phyloP scores from a whole-genome alignment of 2,113 vertebrate species.

The Climacteris rufus region DNA sequence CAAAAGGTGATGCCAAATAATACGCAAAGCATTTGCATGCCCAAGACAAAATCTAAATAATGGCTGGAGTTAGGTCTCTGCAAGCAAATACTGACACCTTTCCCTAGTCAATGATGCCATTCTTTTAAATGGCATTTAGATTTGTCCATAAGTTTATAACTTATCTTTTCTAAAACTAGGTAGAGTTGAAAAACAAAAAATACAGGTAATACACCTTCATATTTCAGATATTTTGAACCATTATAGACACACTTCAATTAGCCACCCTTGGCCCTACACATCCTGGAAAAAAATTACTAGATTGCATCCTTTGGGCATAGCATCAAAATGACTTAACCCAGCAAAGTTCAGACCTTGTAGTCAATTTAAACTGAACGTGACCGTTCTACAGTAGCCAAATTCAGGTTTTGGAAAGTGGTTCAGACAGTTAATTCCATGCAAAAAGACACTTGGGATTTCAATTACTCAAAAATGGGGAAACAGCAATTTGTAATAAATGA shows the following conservation, averaged over 20 bases:
- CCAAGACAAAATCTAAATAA: not conserved
- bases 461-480: not conserved
- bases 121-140: not conserved
- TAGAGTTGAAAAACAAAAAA: not conserved
- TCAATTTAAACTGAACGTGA: not conserved
- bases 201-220: not conserved
- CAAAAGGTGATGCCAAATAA: not conserved
- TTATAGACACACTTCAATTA: not conserved
- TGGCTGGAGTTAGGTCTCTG: not conserved
- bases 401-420: not conserved
- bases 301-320: not conserved
- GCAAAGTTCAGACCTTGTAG: not conserved
- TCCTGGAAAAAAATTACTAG: not conserved
- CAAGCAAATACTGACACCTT: not conserved
- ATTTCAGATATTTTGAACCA: not conserved
- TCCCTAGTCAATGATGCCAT: not conserved
- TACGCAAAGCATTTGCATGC: not conserved
- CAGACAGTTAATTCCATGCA: not conserved
- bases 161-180: not conserved
- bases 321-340: not conserved
- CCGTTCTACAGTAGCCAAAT: not conserved
- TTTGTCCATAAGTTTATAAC: not conserved
- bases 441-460: not conserved
- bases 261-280: not conserved
- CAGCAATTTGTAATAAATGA: not conserved